Base-by-base conservation (phyloP, 2,888 invertebrate genomes). In the Ichneumoninae sp. region DNA sequence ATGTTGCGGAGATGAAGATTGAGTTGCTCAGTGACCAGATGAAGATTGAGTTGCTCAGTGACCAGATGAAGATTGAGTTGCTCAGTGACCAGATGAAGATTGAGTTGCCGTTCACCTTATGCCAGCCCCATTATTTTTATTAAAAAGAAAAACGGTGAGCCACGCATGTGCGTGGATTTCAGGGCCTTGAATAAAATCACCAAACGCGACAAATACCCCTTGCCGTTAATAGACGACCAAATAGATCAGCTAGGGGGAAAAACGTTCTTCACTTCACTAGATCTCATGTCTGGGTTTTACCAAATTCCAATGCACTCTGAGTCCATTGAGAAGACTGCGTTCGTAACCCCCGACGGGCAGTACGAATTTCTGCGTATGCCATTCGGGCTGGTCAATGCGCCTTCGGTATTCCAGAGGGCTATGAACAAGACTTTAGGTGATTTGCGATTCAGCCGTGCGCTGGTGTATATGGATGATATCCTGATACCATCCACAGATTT, bases 221-320 rank as follows among this genome's bases (percentile, higher is more conserved):
- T 93, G 80, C 92, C 94, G 1, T 87, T 90, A 26, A 92, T 94
- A 1, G 91, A 93, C 26, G 93, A 94, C 30, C 88, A 93, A 82
- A 77, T 93, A 8, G 90, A 91, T 44, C 82, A 87, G 13, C 68
- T 94, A 13, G 80, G 88, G 0, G 91, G 90, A 0, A 88, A 89
- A 52, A 26, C 71, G 76, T 6, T 91, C 91, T 0, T 88, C 89
- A 0, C 80, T 94, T 0, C 26, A 26, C 26, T 26, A 26, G 92
- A 94, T 71, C 65, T 92, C 8, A 89, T 87, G 60, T 86, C 85
- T 5, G 93, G 92, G 0, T 91, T 91, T 77, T 89, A 90, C 57
- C 93, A 93, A 79, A 91, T 93, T 5, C 89, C 88, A 0, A 87
- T 94, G 16, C 85, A 83, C 60, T 87, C 88, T 13, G 76, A 89